Evolutionary conservation across 2,113 vertebrate species (phyloP).

Genomic region (Tetrao urogallus): DNA sequence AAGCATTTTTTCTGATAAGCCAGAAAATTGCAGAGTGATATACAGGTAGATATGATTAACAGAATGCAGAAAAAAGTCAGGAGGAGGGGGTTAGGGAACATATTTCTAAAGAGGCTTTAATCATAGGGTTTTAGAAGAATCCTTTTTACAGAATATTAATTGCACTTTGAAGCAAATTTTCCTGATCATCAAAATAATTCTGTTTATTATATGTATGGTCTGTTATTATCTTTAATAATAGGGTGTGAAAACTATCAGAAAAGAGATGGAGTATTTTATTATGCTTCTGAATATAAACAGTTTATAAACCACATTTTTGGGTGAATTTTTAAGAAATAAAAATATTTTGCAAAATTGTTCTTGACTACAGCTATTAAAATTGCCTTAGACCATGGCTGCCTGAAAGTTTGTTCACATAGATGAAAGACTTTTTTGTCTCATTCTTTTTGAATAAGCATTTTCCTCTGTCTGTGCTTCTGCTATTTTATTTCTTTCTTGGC

Average conservation of each 20-base stretch:
- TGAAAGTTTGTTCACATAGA: neutral
- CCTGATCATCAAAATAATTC: constrained; percentile 22
- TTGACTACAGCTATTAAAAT: neutral
- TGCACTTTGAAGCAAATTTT: constrained; percentile 21
- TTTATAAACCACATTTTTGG: neutral
- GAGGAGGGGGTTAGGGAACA: neutral
- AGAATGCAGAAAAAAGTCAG: neutral
- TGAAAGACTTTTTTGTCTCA: neutral
- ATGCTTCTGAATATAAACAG: neutral
- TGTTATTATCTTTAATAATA: constrained; percentile 51
- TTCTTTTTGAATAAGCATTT: neutral
- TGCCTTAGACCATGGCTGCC: neutral
- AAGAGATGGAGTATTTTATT: neutral
- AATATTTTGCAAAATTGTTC: neutral
- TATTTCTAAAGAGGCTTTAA: constrained; percentile 45
- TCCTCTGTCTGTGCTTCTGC: neutral
- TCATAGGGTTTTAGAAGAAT: constrained; percentile 39
- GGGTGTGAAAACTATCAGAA: neutral
- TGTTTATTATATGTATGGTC: neutral
- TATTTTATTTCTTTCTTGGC: neutral
- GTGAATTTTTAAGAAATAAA: neutral
- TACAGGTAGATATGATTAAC: constrained; percentile 30
- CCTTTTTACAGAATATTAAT: constrained; percentile 33
- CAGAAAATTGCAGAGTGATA: constrained; percentile 26
- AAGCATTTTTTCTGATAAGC: neutral